Evolutionary conservation across 2,888 invertebrate genomes (phyloP).

Genomic region (Apotomis capreana): DNA sequence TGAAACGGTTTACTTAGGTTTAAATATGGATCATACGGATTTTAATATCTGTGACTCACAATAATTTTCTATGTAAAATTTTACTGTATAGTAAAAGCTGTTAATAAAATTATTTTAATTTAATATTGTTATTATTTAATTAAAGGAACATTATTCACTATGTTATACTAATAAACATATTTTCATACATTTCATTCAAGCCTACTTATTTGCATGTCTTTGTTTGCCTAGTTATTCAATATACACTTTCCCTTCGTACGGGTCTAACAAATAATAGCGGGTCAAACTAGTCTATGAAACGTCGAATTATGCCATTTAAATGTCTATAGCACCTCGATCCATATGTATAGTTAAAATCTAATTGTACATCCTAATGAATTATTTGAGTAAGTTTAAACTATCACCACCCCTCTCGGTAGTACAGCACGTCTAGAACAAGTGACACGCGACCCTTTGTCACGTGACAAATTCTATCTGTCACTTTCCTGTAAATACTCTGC

Average conservation of each 20-base stretch:
- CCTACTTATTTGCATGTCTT: constrained; percentile 4
- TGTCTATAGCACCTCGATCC: constrained; percentile 25
- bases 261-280: background rate
- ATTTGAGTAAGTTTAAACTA: background rate
- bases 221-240: background rate
- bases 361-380: constrained; percentile 12
- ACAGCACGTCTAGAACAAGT: too few species aligned
- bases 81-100: background rate
- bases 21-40: too few species aligned
- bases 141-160: constrained; percentile 32
- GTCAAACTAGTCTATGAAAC: background rate
- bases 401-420: background rate
- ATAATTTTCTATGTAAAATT: too few species aligned
- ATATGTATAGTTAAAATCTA: constrained; percentile 6
- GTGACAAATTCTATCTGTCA: too few species aligned
- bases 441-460: too few species aligned
- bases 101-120: background rate
- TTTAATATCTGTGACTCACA: too few species aligned
- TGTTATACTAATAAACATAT: constrained; percentile 28
- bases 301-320: background rate
- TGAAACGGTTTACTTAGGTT: too few species aligned
- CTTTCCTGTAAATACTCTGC: too few species aligned
- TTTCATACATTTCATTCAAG: constrained; percentile 22
- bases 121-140: constrained; percentile 7
- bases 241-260: background rate